Evolutionary conservation across 2,797 vertebrate genomes (phyloP).

Genomic region (Scomberomorus guttatus): DNA sequence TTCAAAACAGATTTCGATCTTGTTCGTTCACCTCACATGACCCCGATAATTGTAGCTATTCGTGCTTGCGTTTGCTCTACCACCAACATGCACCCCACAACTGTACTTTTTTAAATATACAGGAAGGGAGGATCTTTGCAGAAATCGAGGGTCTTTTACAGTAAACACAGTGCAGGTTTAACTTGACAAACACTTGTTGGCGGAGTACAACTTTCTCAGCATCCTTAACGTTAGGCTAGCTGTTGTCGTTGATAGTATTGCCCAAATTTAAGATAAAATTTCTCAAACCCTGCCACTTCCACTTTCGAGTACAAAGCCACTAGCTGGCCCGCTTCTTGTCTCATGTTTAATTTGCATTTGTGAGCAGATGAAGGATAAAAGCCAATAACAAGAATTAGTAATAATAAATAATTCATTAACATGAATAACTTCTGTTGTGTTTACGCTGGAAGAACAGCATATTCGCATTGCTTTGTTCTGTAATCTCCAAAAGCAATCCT

Average conservation of each 20-base stretch:
- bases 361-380: slow-evolving; percentile 30
- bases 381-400: slow-evolving; percentile 43
- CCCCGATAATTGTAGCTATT: too few relatives aligned
- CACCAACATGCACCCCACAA: too few relatives aligned
- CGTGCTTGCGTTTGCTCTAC: background rate
- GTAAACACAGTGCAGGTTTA: background rate
- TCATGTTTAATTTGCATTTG: slow-evolving; percentile 11
- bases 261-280: slow-evolving; percentile 20
- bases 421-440: slow-evolving; percentile 44
- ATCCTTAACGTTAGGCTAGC: background rate
- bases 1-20: background rate
- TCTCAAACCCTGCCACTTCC: slow-evolving; percentile 31
- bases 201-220: background rate
- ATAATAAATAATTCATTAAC: slow-evolving; percentile 53
- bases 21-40: background rate
- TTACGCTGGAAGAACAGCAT: slow-evolving; percentile 2
- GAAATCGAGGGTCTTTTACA: background rate
- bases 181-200: background rate
- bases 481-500: slow-evolving; percentile 19
- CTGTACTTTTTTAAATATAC: background rate
- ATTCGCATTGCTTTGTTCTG: slow-evolving; percentile 1
- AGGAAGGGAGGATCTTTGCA: background rate
- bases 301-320: slow-evolving; percentile 26
- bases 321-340: background rate
- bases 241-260: slow-evolving; percentile 5